These are phyloP conservation scores for Tapirus terrestris DNA, from an alignment of 2,113 vertebrate genomes.

Conservation along the genomic window DNA sequence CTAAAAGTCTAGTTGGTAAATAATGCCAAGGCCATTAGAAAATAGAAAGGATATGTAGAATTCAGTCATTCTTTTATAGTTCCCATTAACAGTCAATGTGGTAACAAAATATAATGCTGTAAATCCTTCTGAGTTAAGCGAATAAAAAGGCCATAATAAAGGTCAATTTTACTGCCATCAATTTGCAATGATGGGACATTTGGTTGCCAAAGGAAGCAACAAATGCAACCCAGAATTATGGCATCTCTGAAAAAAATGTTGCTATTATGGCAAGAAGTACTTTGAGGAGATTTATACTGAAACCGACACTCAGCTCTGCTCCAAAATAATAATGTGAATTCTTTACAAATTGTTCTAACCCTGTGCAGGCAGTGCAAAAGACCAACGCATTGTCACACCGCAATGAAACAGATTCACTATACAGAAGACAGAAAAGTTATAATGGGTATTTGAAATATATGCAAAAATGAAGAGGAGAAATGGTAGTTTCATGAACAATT, in stretches of 20 bases:
- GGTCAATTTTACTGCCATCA: conserved; percentile 76
- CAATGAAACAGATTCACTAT: conserved; percentile 43
- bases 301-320: conserved; percentile 20
- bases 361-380: neutral
- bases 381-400: neutral
- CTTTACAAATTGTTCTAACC: conserved; percentile 50
- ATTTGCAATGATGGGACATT: conserved; percentile 71
- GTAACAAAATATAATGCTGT: conserved; percentile 70
- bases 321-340: conserved; percentile 55
- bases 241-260: neutral
- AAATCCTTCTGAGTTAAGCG: conserved; percentile 72
- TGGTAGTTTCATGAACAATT: conserved; percentile 73
- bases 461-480: conserved; percentile 75
- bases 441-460: conserved; percentile 68
- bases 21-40: conserved; percentile 71
- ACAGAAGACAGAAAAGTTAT: conserved; percentile 48
- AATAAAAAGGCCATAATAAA: conserved; percentile 78
- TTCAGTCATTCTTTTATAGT: conserved; percentile 77
- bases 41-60: conserved; percentile 75
- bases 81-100: conserved; percentile 75
- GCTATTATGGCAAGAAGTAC: conserved; percentile 5
- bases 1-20: conserved; percentile 72
- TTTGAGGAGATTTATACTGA: conserved; percentile 64
- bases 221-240: conserved; percentile 65
- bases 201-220: conserved; percentile 73